These are phyloP conservation scores for Andrena minutula DNA, from an alignment of 2,888 invertebrate genomes.

Conservation along the genomic window DNA sequence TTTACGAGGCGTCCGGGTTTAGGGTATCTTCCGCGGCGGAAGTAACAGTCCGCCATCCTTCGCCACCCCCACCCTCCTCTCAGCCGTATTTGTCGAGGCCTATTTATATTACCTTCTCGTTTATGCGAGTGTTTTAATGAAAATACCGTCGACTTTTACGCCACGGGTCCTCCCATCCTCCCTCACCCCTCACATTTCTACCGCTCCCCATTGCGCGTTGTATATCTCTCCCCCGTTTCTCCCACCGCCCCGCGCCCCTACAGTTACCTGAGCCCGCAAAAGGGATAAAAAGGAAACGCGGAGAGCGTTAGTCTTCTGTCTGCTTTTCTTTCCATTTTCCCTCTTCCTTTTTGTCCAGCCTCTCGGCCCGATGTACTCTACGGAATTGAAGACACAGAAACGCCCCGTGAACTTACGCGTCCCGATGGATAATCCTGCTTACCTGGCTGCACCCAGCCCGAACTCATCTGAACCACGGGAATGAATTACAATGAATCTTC, in stretches of 20 bases:
- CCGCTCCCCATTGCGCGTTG: neutral
- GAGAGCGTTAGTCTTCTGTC: neutral
- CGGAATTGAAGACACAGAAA: conserved; percentile 11
- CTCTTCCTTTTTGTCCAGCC: conserved; percentile 19
- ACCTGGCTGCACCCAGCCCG: neutral
- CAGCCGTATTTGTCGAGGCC: conserved; percentile 62
- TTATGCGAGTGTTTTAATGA: conserved; percentile 65
- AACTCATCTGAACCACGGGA: neutral
- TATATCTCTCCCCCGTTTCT: neutral
- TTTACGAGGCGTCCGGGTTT: conserved; percentile 65
- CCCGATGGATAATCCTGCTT: conserved; percentile 24
- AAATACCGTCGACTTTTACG: conserved; percentile 39
- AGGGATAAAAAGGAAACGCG: neutral
- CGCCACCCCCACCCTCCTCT: conserved; percentile 3
- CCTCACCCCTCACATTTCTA: neutral
- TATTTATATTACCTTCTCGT: conserved; percentile 52
- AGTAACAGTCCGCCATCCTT: conserved; percentile 24
- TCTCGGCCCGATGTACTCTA: conserved; percentile 9
- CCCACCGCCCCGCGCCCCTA: neutral
- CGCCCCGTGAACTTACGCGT: conserved; percentile 16
- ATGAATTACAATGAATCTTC: conserved; percentile 38
- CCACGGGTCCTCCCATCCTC: neutral
- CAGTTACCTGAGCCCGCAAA: neutral
- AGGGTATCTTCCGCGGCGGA: conserved; percentile 40
- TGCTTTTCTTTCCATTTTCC: neutral